A percentile compares a stretch with the other conserved stretches of the same genome.
These are phyloP conservation scores for Aphodius granarius DNA, from an alignment of 2,888 invertebrate species.

Conservation along the genomic window DNA sequence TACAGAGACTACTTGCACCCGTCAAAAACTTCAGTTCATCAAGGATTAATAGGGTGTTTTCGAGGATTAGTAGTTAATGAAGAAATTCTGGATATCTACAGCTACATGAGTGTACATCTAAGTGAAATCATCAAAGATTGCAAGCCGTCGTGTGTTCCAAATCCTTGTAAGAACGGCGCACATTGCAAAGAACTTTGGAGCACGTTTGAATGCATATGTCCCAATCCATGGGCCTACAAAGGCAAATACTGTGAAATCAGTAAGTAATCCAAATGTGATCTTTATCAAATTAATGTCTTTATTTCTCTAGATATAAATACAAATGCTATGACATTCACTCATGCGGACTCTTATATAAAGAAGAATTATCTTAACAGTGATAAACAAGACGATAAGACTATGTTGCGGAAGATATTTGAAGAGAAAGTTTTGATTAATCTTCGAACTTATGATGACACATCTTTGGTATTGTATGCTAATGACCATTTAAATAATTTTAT, in stretches of 20 bases:
- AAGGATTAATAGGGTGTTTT: conserved; percentile 92
- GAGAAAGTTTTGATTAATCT: conserved; percentile 86
- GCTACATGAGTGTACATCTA: conserved; percentile 88
- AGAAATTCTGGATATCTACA: conserved; percentile 87
- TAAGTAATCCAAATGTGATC: conserved; percentile 55
- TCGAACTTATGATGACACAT: conserved; percentile 80
- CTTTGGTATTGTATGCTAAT: conserved; percentile 86
- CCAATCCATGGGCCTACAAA: conserved; percentile 90
- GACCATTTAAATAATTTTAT: conserved; percentile 93
- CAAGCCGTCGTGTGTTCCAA: conserved; percentile 91
- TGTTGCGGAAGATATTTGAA: conserved; percentile 72
- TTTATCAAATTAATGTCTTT: background rate
- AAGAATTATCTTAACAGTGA: conserved; percentile 69
- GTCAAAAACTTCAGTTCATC: conserved; percentile 80
- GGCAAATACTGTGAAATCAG: conserved; percentile 90
- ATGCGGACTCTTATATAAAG: conserved; percentile 76
- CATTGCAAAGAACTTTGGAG: conserved; percentile 92
- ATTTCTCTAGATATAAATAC: conserved; percentile 78
- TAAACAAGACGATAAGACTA: conserved; percentile 59
- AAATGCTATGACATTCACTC: conserved; percentile 86
- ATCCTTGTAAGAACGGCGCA: conserved; percentile 90
- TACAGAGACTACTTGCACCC: conserved; percentile 55
- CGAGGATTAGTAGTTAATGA: conserved; percentile 90
- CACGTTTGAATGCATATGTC: conserved; percentile 88
- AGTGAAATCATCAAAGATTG: conserved; percentile 93